Evolutionary conservation across 2,888 invertebrate species (phyloP).

Genomic region (Griposia aprilina): DNA sequence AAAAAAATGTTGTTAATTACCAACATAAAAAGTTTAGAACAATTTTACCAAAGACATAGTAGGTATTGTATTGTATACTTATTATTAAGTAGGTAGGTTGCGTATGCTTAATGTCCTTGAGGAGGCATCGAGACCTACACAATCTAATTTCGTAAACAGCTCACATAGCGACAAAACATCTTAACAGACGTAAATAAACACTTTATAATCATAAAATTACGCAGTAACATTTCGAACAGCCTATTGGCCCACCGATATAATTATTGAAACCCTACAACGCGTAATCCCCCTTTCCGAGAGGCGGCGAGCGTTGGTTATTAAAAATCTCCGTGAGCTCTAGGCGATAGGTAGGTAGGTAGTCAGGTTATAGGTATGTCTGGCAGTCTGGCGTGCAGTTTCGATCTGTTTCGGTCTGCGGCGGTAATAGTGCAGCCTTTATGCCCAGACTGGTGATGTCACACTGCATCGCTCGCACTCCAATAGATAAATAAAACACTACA

Average conservation of each 20-base stretch:
- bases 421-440: constrained; percentile 68
- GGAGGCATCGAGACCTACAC: too few species aligned
- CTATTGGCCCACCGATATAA: constrained; percentile 56
- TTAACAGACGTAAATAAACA: constrained; percentile 9
- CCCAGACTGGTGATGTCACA: constrained; percentile 64
- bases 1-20: background rate
- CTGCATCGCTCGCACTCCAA: constrained; percentile 36
- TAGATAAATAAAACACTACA: constrained; percentile 14
- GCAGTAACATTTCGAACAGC: constrained; percentile 46
- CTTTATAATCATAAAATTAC: constrained; percentile 44
- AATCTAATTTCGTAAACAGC: background rate
- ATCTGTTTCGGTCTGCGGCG: constrained; percentile 76
- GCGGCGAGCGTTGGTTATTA: constrained; percentile 64
- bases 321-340: constrained; percentile 60
- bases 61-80: background rate
- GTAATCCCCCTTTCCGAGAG: constrained; percentile 56
- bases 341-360: constrained; percentile 47
- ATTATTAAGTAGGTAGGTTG: background rate
- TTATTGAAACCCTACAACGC: constrained; percentile 62
- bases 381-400: constrained; percentile 80
- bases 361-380: constrained; percentile 64
- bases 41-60: background rate
- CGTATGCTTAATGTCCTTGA: background rate
- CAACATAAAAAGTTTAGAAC: background rate
- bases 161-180: background rate